Conservation (phyloP, 2,888 invertebrate genomes). For the Lycaena phlaeas region DNA sequence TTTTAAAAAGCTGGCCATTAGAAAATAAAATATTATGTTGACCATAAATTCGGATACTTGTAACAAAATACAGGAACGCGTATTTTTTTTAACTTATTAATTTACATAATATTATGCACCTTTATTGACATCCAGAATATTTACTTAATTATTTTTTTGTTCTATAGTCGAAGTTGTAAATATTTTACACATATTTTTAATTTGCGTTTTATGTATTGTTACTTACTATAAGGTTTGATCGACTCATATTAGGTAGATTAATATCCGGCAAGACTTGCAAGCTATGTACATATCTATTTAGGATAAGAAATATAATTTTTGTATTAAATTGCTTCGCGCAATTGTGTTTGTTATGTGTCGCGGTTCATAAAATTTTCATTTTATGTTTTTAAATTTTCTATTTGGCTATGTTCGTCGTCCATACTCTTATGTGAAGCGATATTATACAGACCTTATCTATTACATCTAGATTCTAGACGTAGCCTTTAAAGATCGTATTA, state of each 20-base stretch:
- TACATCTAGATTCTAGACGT: too few relatives aligned
- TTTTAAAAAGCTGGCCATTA: too few relatives aligned
- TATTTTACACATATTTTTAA: constrained; percentile 64
- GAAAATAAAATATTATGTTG: too few relatives aligned
- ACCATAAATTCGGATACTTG: too few relatives aligned
- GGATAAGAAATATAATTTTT: constrained; percentile 38
- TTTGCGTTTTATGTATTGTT: constrained; percentile 57
- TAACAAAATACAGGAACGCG: too few relatives aligned
- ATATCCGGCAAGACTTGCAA: constrained; percentile 64
- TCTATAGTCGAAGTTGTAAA: constrained; percentile 61
- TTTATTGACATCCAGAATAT: neutral
- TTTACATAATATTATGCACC: neutral
- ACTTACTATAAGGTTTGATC: constrained; percentile 61
- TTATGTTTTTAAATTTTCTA: too few relatives aligned
- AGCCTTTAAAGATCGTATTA: too few relatives aligned
- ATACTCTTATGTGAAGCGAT: too few relatives aligned
- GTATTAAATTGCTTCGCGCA: neutral
- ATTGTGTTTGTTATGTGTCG: neutral
- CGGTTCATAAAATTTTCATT: neutral
- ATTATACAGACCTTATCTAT: too few relatives aligned
- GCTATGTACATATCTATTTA: constrained; percentile 68
- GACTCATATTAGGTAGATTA: constrained; percentile 42
- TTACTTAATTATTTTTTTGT: constrained; percentile 19
- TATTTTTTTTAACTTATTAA: constrained; percentile 11
- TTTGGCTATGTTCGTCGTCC: too few relatives aligned